Conservation (phyloP, 2,797 vertebrate species). For the Rhadinocentrus ornatus region DNA sequence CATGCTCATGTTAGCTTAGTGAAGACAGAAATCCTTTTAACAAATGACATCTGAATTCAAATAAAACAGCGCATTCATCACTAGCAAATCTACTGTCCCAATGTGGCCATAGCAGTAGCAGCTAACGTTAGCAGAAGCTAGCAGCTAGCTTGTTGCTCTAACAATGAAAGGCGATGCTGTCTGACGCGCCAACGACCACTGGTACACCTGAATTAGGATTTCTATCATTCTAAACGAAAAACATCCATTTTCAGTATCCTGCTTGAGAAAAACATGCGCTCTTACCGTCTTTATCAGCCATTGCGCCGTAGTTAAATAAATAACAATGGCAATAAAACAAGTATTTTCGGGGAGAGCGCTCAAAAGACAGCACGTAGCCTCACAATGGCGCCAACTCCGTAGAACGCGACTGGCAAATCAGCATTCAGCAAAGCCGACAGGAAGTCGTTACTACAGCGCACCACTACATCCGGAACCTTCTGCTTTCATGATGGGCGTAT, state of each 20-base stretch:
- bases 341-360: conserved; percentile 22
- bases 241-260: not conserved
- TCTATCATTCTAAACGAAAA: not conserved
- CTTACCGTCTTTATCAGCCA: conserved; percentile 83
- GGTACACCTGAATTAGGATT: conserved; percentile 11
- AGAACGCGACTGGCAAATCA: conserved; percentile 63
- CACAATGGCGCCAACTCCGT: conserved; percentile 78
- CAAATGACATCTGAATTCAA: not conserved
- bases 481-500: not conserved
- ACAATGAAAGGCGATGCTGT: conserved; percentile 69
- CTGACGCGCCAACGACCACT: conserved; percentile 59
- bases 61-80: not conserved
- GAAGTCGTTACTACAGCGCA: conserved; percentile 29
- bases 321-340: conserved; percentile 12
- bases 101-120: conserved; percentile 2
- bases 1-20: too few species aligned
- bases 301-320: conserved; percentile 30
- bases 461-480: conserved; percentile 26
- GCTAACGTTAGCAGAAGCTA: conserved; percentile 46
- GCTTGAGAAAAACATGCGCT: not conserved
- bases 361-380: conserved; percentile 38
- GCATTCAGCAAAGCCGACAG: conserved; percentile 10
- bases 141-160: conserved; percentile 54
- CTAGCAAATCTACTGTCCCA: conserved; percentile 6
- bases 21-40: not conserved